Base-by-base conservation (phyloP, 2,888 invertebrate species). In the Caenorhabditis parvicauda region DNA sequence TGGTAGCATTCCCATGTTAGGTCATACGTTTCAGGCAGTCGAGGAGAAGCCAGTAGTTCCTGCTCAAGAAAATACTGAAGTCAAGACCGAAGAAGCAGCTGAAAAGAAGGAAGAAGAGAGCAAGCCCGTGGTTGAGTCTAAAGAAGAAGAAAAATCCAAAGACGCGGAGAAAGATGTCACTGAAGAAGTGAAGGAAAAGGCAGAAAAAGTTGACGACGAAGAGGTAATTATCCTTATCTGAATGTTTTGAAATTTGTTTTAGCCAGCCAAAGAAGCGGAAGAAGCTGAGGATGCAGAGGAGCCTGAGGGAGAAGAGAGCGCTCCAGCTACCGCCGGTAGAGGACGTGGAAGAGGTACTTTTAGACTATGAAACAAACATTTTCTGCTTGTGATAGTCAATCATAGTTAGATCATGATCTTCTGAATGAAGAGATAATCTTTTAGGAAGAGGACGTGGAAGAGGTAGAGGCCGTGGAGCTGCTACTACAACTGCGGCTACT, bases 121-220 rank as follows among this genome's bases (percentile, higher is more conserved):
- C 49, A 47, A 37, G 42, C 47, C 14, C 38, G 43, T n/a, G n/a
- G n/a, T n/a, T n/a, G n/a, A n/a, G n/a, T n/a, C n/a, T n/a, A n/a
- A n/a, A 17, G 62, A 35, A n/a, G 44, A 47, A 37, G 44, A 37
- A 7, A 51, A 5, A 17, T 39, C 39, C 39, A n/a, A n/a, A n/a
- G n/a, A n/a, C n/a, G 35, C n/a, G 35, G 35, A 38, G 12, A 35
- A 9, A n/a, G 41, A 41, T 9, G 19, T n/a, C n/a, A 41, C 12
- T 19, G 38, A 45, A 2, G 46, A 38, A n/a, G 53, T 53, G 27
- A 22, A 42, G 9, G 64, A 64, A 19, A 54, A 64, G 29, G 56
- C 53, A 56, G 64, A 64, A 25, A 54, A 49, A 6, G 28, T 60
- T 19, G 46, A 50, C 3, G 59, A 59, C 17, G 59, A 59, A 2